Conservation (phyloP, 2,888 invertebrate species). For the Tanaodytes sp. region DNA sequence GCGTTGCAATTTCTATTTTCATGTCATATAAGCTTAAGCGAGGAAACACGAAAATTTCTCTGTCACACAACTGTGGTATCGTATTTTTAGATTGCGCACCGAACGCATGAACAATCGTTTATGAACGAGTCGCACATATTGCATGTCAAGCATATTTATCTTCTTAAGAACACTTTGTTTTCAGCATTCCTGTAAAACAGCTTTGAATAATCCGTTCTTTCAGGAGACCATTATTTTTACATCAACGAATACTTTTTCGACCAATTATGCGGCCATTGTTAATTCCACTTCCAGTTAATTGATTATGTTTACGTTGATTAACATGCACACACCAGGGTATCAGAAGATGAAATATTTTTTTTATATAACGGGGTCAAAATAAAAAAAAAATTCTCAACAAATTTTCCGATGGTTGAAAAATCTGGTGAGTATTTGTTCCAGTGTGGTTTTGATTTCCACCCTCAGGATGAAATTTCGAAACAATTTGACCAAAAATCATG, state of each 20-base stretch:
- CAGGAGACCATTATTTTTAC: constrained; percentile 11
- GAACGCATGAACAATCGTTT: constrained; percentile 33
- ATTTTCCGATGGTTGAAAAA: too few species aligned
- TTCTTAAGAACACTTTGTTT: constrained; percentile 36
- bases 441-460: constrained; percentile 30
- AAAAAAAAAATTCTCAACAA: too few species aligned
- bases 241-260: too few species aligned
- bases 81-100: constrained; percentile 31
- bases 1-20: constrained; percentile 16
- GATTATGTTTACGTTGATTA: constrained; percentile 9
- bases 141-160: constrained; percentile 26
- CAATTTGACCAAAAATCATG: too few species aligned
- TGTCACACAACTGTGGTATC: constrained; percentile 28
- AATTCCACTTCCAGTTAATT: too few species aligned
- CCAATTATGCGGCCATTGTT: too few species aligned
- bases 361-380: too few species aligned
- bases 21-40: constrained; percentile 22
- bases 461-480: too few species aligned
- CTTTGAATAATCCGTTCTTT: constrained; percentile 15
- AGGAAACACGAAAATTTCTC: constrained; percentile 22
- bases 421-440: constrained; percentile 21
- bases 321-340: constrained; percentile 22
- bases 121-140: constrained; percentile 26
- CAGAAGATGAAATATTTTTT: too few species aligned
- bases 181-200: constrained; percentile 21